Evolutionary conservation across 1,140 invertebrate species (phyloP).

Genomic region (Pogonomyrmex barbatus): DNA sequence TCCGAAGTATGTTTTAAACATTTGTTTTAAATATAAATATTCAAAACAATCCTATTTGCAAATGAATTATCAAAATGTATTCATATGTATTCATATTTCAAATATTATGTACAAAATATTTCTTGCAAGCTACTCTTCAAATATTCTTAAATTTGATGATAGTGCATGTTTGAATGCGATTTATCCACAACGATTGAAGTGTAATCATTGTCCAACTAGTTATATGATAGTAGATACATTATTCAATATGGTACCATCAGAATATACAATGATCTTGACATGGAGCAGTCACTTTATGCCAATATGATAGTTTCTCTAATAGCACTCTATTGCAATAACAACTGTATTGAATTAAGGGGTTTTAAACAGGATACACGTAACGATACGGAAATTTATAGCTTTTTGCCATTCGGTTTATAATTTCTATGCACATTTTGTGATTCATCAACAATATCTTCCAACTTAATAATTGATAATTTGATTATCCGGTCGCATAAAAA

Average conservation of each 20-base stretch:
- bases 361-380: conserved; percentile 28
- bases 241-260: conserved; percentile 46
- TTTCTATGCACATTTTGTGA: not conserved
- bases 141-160: not conserved
- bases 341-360: conserved; percentile 20
- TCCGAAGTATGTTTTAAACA: no score
- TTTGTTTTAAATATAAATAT: no score
- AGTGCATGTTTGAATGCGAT: conserved; percentile 21
- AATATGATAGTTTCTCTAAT: conserved; percentile 50
- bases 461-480: conserved; percentile 6
- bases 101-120: not conserved
- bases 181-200: conserved; percentile 21
- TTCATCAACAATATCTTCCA: not conserved
- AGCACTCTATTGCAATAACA: conserved; percentile 25
- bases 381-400: not conserved
- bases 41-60: no score
- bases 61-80: conserved; percentile 12
- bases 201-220: conserved; percentile 54
- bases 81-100: not conserved
- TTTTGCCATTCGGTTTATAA: conserved; percentile 12
- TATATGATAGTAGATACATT: conserved; percentile 37
- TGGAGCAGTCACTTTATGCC: conserved; percentile 45
- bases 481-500: not conserved
- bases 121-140: not conserved
- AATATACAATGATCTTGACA: conserved; percentile 47